Percentiles rank a stretch among this genome's conserved stretches.
These are phyloP conservation scores for Copsychus sechellarum DNA, from an alignment of 2,113 vertebrate species.

Conservation along the genomic window DNA sequence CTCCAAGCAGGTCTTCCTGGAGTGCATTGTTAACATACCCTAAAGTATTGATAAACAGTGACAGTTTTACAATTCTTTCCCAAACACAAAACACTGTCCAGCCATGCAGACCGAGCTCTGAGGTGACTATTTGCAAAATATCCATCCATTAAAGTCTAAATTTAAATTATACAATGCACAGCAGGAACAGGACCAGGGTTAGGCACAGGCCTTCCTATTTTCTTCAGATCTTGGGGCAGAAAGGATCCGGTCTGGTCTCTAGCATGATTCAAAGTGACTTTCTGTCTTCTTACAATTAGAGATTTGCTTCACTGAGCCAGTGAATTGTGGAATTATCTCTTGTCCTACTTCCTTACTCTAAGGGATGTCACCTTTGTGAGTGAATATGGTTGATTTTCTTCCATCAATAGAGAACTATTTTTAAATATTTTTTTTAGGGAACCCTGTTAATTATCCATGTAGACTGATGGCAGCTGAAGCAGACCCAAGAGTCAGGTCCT, in stretches of 20 bases:
- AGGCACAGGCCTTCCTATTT: background rate
- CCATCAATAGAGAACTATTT: background rate
- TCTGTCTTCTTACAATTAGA: background rate
- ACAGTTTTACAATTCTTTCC: background rate
- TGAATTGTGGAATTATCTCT: background rate
- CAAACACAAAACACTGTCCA: background rate
- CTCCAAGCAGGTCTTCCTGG: background rate
- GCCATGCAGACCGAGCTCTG: background rate
- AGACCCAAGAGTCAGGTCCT: background rate
- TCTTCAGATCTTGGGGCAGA: background rate
- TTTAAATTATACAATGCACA: background rate
- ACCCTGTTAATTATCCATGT: background rate
- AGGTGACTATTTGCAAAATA: background rate
- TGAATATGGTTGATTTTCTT: background rate
- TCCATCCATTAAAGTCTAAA: background rate
- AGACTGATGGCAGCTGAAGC: constrained; percentile 6
- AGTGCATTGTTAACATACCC: background rate
- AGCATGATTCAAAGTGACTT: background rate
- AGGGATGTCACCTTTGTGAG: background rate
- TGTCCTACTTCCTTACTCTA: background rate
- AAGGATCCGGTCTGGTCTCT: background rate
- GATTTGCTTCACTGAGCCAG: background rate
- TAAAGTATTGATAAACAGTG: background rate
- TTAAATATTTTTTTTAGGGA: background rate
- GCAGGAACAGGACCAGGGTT: background rate